Evolutionary conservation across 2,113 vertebrate genomes (phyloP).

Genomic region (Anoplopoma fimbria): DNA sequence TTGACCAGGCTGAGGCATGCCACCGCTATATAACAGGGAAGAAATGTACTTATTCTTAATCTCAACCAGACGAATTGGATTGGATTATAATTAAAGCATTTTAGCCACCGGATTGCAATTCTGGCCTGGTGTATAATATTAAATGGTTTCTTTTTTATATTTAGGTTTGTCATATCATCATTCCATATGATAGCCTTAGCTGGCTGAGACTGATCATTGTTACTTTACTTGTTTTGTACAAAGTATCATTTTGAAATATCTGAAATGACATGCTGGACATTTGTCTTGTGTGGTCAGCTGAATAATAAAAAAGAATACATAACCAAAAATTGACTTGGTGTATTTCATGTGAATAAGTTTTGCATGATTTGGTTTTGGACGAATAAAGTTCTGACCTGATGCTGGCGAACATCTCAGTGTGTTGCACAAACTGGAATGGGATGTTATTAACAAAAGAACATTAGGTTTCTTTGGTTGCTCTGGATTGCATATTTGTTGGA

Average conservation of each 20-base stretch:
- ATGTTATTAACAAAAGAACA: neutral
- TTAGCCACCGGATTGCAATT: constrained; percentile 13
- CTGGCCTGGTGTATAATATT: constrained; percentile 25
- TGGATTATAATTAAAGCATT: neutral
- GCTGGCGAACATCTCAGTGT: neutral
- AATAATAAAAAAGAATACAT: constrained; percentile 58
- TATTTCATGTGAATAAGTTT: constrained; percentile 6
- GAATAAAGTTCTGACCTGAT: neutral
- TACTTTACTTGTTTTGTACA: constrained; percentile 63
- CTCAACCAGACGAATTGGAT: neutral
- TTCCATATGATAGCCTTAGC: constrained; percentile 76
- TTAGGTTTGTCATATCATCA: constrained; percentile 47
- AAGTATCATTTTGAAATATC: constrained; percentile 45
- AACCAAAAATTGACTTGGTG: constrained; percentile 15
- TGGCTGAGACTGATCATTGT: constrained; percentile 81
- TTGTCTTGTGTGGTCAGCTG: constrained; percentile 62
- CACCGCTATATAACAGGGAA: neutral
- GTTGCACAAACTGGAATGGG: neutral
- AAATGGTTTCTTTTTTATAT: constrained; percentile 33
- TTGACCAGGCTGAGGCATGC: neutral
- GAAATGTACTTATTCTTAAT: neutral
- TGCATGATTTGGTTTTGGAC: neutral
- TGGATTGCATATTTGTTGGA: neutral
- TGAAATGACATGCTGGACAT: constrained; percentile 82
- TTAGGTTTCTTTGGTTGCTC: neutral